Evolutionary conservation across 2,888 invertebrate genomes (phyloP), one percentile per base, ranked within the genome.

Genomic region (Fragum fragum): DNA sequence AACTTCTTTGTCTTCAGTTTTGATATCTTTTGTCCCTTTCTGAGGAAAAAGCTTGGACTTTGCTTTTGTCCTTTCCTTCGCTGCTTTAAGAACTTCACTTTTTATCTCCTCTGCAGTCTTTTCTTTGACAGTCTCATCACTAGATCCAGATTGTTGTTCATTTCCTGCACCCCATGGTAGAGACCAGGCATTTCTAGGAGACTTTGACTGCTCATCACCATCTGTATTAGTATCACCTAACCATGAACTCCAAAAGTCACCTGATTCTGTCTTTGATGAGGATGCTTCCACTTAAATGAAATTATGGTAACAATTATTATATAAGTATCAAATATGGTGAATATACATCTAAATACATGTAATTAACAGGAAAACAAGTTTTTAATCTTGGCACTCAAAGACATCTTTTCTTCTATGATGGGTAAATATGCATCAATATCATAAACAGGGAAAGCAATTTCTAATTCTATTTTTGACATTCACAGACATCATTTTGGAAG

Each of bases 101-200:
- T 85, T 85, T 1, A 85, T 85, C 73, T 85, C 85, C 39, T 85
- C 85, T 73, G 85, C 80, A 53, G 85, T 77, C 66, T 85, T 86
- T 76, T 75, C 80, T 9, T 66, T 47, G 9, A 81, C 81, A 18
- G 69, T 39, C 11, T 86, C 82, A n/a, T 59, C 63, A 72, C 66
- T 72, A 28, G 61, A 39, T 29, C 36, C 53, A 16, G 47, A 74
- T 32, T 70, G 75, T 36, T 77, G 52, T 18, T 61, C 63, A n/a
- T 59, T 66, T 28, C 70, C 73, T 55, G 75, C 73, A 21, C 47
- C 47, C 86, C 86, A 83, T 32, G 86, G 81, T 23, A 83, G 78
- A 21, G 83, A 81, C 75, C 87, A 86, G 11, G 85, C 42, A 79
- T 66, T 76, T 42, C 55, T 47, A 11, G 59, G 14, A 18, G 57